Percentiles rank a stretch among this genome's conserved stretches.
These are phyloP conservation scores for Chamaetylas fuelleborni DNA, from an alignment of 2,113 vertebrate species.

Conservation along the genomic window DNA sequence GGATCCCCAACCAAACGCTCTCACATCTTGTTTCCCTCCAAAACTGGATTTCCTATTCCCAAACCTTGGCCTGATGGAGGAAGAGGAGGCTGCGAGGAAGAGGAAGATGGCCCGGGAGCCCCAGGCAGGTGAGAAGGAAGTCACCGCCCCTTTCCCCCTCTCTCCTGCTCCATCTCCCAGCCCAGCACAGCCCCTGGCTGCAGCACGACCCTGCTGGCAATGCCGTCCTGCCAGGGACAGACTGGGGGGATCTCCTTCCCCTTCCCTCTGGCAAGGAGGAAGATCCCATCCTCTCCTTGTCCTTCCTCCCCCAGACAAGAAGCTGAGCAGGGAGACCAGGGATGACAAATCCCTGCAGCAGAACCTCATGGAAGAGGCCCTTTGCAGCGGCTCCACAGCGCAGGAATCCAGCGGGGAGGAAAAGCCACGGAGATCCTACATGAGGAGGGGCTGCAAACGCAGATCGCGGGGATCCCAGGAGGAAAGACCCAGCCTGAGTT, in stretches of 20 bases:
- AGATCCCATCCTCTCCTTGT: not conserved
- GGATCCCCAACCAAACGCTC: not conserved
- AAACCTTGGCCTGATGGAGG: not conserved
- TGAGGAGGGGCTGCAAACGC: not conserved
- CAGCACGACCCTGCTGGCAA: not conserved
- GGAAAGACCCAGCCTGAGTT: not conserved
- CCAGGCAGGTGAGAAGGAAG: not conserved
- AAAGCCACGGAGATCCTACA: not conserved
- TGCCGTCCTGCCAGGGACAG: not conserved
- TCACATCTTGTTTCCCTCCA: not conserved
- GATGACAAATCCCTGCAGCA: not conserved
- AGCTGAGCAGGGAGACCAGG: not conserved
- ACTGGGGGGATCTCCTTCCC: not conserved
- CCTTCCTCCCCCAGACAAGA: not conserved
- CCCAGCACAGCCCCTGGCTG: not conserved
- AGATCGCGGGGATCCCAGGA: fast-evolving
- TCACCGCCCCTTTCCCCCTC: not conserved
- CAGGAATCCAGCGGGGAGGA: not conserved
- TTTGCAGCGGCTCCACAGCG: fast-evolving
- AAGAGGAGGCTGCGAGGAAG: not conserved
- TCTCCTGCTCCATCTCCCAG: not conserved
- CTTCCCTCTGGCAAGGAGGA: not conserved
- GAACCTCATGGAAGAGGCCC: not conserved
- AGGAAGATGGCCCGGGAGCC: not conserved
- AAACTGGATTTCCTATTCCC: not conserved